A percentile compares a stretch with the other conserved stretches of the same genome.
phyloP scores from a whole-genome alignment of 2,113 vertebrate species.

The Syngnathus scovelli region DNA sequence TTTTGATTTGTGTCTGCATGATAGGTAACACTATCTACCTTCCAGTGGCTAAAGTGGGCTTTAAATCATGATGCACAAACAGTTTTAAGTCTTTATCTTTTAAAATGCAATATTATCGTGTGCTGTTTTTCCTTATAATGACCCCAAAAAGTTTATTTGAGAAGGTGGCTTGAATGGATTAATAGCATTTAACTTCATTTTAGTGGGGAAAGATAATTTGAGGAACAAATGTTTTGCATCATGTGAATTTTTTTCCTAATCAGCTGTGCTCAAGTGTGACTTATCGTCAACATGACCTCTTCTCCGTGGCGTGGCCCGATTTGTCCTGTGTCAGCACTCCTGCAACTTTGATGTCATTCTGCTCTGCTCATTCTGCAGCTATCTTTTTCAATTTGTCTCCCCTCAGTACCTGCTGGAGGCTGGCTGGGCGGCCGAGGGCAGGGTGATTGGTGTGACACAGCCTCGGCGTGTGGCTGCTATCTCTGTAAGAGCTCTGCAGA shows the following conservation, averaged over 20 bases:
- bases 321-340: background rate
- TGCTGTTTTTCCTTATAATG: too few species aligned
- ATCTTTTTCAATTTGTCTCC: background rate
- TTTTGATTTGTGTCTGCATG: too few species aligned
- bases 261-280: slow-evolving; percentile 22
- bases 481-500: slow-evolving; percentile 76
- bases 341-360: slow-evolving; percentile 3
- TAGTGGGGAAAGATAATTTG: too few species aligned
- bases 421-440: slow-evolving; percentile 92
- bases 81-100: too few species aligned
- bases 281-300: slow-evolving; percentile 38
- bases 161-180: too few species aligned
- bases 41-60: too few species aligned
- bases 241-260: background rate
- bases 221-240: too few species aligned
- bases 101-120: too few species aligned
- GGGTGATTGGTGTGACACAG: slow-evolving; percentile 93
- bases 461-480: slow-evolving; percentile 93
- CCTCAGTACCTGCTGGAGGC: slow-evolving; percentile 92
- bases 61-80: too few species aligned
- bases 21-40: too few species aligned
- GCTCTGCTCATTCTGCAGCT: slow-evolving; percentile 18
- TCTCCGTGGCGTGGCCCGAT: background rate
- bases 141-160: too few species aligned
- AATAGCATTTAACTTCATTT: too few species aligned